Percentiles rank a stretch among this genome's conserved stretches.
Evolutionary conservation across 2,888 invertebrate species (phyloP).

Genomic region (Amphipyra berbera): DNA sequence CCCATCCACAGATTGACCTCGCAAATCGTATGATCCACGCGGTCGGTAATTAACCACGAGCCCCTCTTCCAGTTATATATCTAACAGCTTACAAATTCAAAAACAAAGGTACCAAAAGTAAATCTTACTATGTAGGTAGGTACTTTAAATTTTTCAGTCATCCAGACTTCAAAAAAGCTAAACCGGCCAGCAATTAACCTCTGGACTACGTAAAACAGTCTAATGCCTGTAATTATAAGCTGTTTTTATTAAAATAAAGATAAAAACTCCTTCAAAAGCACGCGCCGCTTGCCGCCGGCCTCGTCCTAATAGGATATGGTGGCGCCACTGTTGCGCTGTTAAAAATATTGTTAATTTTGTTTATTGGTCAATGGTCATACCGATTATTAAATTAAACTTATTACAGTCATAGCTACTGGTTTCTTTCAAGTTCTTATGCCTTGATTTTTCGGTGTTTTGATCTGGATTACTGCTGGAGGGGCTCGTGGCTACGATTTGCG

Average conservation of each 20-base stretch:
- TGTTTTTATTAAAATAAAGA: slow-evolving; percentile 75
- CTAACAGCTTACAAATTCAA: too few species aligned
- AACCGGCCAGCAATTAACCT: slow-evolving; percentile 82
- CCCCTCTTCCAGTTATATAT: too few species aligned
- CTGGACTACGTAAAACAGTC: slow-evolving; percentile 82
- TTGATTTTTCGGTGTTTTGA: not conserved
- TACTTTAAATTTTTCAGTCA: slow-evolving; percentile 30
- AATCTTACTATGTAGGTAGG: too few species aligned
- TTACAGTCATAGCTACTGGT: slow-evolving; percentile 38
- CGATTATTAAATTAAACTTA: slow-evolving; percentile 37
- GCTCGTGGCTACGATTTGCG: too few species aligned
- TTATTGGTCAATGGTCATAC: slow-evolving; percentile 39
- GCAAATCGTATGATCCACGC: too few species aligned
- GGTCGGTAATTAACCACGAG: too few species aligned
- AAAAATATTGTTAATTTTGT: slow-evolving; percentile 42
- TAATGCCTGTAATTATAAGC: slow-evolving; percentile 84
- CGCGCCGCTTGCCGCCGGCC: slow-evolving; percentile 73
- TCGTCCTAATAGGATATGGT: slow-evolving; percentile 33
- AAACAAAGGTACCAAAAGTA: too few species aligned
- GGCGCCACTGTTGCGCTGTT: slow-evolving; percentile 55
- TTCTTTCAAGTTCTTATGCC: too few species aligned
- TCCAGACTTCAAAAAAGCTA: slow-evolving; percentile 58
- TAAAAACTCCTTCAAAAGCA: slow-evolving; percentile 78
- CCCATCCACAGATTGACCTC: too few species aligned
- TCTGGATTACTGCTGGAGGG: too few species aligned